Conservation (phyloP, 1,140 invertebrate species). For the Papilio dardanus region DNA sequence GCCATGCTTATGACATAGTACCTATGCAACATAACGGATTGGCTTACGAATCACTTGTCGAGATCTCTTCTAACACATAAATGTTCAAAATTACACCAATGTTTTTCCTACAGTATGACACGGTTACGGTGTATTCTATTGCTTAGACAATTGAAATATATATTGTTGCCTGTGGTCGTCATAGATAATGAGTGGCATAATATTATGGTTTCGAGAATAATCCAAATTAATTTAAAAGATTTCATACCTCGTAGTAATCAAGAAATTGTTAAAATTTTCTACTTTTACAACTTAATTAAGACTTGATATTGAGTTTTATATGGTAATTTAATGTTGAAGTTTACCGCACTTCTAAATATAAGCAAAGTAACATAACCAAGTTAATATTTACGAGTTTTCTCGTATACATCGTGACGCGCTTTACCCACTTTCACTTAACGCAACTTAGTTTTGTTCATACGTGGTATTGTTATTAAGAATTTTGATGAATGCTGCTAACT, state of each 20-base stretch:
- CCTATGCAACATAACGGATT: not conserved
- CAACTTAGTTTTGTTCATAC: conserved; percentile 33
- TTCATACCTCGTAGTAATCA: not conserved
- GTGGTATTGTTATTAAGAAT: conserved; percentile 28
- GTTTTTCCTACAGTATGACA: not conserved
- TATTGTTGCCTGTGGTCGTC: too few relatives aligned
- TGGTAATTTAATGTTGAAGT: conserved; percentile 5
- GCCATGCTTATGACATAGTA: too few relatives aligned
- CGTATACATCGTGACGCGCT: conserved; percentile 44
- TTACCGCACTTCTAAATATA: conserved; percentile 26
- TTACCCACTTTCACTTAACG: conserved; percentile 49
- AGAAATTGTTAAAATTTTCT: not conserved
- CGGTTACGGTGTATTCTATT: not conserved
- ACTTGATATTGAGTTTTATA: not conserved
- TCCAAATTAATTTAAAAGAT: too few relatives aligned
- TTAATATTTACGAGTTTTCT: conserved; percentile 60
- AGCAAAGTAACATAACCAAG: conserved; percentile 46
- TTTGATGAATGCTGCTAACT: conserved; percentile 36
- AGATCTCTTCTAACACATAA: not conserved
- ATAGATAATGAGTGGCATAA: too few relatives aligned
- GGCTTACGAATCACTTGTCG: not conserved
- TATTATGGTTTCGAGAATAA: too few relatives aligned
- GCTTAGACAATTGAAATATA: not conserved
- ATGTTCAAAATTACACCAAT: not conserved
- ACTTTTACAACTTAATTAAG: conserved; percentile 2